These are phyloP conservation scores for Epicampocera succincta DNA, from an alignment of 2,888 invertebrate genomes.

Conservation along the genomic window DNA sequence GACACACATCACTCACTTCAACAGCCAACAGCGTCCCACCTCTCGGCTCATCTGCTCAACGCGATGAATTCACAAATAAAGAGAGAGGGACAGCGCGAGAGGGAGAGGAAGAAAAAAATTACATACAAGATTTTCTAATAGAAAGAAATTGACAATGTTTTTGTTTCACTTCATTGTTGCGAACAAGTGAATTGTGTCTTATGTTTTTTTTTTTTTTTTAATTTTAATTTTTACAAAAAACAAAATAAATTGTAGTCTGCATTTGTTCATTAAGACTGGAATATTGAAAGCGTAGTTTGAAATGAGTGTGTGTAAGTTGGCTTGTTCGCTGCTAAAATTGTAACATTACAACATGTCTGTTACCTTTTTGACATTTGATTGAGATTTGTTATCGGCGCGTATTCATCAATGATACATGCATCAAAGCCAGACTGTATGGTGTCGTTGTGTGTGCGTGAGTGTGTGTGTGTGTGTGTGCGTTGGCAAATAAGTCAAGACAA, in stretches of 20 bases:
- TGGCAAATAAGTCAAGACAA: conserved; percentile 33
- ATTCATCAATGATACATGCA: conserved; percentile 80
- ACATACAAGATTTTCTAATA: conserved; percentile 65
- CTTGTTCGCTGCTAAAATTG: conserved; percentile 76
- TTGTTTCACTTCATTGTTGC: conserved; percentile 25
- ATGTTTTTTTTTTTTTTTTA: conserved; percentile 1
- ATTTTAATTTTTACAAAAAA: conserved; percentile 35
- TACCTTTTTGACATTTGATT: conserved; percentile 82
- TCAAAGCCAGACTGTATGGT: conserved; percentile 72
- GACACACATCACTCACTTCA: background rate
- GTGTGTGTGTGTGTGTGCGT: background rate
- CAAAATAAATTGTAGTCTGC: conserved; percentile 33
- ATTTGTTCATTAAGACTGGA: conserved; percentile 9
- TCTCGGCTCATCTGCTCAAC: background rate
- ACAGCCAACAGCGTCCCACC: conserved; percentile 2
- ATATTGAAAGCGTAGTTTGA: conserved; percentile 42
- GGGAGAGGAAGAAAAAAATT: background rate
- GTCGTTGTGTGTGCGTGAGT: background rate
- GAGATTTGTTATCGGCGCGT: conserved; percentile 79
- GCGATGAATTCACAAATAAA: conserved; percentile 2
- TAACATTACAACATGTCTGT: conserved; percentile 80
- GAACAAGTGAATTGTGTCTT: conserved; percentile 18
- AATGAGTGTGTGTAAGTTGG: conserved; percentile 8
- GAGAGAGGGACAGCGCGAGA: background rate
- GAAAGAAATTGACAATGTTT: conserved; percentile 55